phyloP scores from a whole-genome alignment of 2,888 invertebrate genomes.

The Zele albiditarsus region DNA sequence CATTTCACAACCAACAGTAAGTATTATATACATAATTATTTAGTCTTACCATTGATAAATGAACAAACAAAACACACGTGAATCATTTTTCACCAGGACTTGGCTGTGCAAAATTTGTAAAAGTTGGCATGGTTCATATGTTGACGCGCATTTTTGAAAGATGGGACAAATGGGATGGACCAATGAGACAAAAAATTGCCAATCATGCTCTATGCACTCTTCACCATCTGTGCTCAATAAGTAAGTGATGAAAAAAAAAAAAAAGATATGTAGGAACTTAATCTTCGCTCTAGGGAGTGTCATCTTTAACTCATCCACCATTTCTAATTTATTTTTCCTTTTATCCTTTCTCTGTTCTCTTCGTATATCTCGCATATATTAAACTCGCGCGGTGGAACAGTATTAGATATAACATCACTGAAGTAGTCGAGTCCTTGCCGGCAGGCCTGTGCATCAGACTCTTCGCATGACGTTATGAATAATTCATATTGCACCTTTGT shows the following conservation, averaged over 20 bases:
- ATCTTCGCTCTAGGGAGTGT: conserved; percentile 15
- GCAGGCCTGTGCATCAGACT: neutral
- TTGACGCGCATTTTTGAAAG: conserved; percentile 78
- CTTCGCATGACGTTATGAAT: conserved; percentile 32
- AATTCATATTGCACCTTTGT: conserved; percentile 40
- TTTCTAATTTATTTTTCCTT: neutral
- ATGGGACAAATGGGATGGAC: conserved; percentile 79
- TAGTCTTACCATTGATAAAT: neutral
- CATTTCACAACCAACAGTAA: conserved; percentile 81
- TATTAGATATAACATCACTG: conserved; percentile 31
- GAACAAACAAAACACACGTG: neutral
- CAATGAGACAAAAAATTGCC: conserved; percentile 78
- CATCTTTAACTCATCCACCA: conserved; percentile 3
- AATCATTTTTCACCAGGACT: conserved; percentile 72
- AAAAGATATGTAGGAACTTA: neutral
- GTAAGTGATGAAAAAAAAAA: conserved; percentile 71
- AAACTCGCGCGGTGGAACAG: neutral
- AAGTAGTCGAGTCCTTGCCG: conserved; percentile 17
- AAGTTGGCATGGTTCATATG: conserved; percentile 76
- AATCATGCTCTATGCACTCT: conserved; percentile 77
- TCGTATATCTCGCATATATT: conserved; percentile 20
- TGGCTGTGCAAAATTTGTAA: conserved; percentile 79
- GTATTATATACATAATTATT: conserved; percentile 54
- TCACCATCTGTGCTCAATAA: conserved; percentile 78
- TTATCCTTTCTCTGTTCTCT: neutral